A percentile compares a stretch with the other conserved stretches of the same genome.
These are phyloP conservation scores for Hirtodrosophila cameraria DNA, from an alignment of 2,888 invertebrate species.

Conservation along the genomic window DNA sequence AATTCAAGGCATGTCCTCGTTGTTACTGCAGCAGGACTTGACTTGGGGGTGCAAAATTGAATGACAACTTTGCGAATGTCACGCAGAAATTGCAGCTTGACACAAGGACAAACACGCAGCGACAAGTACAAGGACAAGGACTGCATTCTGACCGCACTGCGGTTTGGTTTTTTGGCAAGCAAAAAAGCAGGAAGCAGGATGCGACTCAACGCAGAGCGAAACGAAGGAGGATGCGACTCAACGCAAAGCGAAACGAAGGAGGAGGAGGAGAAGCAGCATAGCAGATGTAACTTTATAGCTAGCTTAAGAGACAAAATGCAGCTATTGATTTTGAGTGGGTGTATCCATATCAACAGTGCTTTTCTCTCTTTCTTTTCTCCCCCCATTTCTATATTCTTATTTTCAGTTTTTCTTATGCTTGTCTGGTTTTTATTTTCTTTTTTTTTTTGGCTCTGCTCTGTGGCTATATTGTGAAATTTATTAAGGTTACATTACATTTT, in stretches of 20 bases:
- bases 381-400: background rate
- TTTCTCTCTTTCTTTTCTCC: background rate
- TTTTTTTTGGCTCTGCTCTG: constrained; percentile 15
- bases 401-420: background rate
- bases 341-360: constrained; percentile 22
- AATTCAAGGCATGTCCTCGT: constrained; percentile 27
- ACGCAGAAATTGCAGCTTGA: constrained; percentile 39
- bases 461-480: constrained; percentile 31
- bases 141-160: constrained; percentile 30
- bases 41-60: constrained; percentile 46
- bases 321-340: constrained; percentile 63
- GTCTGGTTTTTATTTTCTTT: too few species aligned
- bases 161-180: constrained; percentile 21
- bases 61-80: constrained; percentile 35
- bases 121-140: constrained; percentile 18
- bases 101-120: constrained; percentile 21
- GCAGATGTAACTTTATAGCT: constrained; percentile 46
- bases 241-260: too few species aligned
- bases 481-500: constrained; percentile 45
- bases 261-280: too few species aligned
- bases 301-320: constrained; percentile 48
- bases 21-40: background rate
- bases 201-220: constrained; percentile 2
- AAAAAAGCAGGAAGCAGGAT: constrained; percentile 32
- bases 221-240: constrained; percentile 11